These are phyloP conservation scores for Callospermophilus lateralis DNA, from an alignment of 2,113 vertebrate species.

Conservation along the genomic window DNA sequence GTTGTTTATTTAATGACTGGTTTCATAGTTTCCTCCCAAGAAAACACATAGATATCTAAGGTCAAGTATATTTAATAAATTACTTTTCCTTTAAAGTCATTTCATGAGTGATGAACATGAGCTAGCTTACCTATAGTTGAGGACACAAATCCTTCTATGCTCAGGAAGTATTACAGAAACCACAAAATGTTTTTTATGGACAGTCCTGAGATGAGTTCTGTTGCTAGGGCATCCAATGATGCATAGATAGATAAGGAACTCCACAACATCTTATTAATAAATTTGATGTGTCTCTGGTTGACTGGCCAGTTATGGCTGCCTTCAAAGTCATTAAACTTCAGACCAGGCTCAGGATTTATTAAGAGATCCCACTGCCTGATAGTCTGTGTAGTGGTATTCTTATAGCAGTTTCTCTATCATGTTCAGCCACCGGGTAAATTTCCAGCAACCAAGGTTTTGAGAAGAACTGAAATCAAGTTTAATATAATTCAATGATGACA, in stretches of 20 bases:
- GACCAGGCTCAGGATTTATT: constrained; percentile 64
- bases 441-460: constrained; percentile 52
- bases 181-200: neutral
- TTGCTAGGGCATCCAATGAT: constrained; percentile 32
- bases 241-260: constrained; percentile 61
- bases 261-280: constrained; percentile 68
- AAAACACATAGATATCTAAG: constrained; percentile 35
- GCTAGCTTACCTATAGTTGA: neutral
- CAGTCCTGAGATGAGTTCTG: neutral
- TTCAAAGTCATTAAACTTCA: constrained; percentile 76
- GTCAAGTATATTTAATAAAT: constrained; percentile 10
- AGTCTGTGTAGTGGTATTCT: constrained; percentile 32
- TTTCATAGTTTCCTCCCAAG: neutral
- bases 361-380: constrained; percentile 72
- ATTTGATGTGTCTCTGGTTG: constrained; percentile 63
- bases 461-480: constrained; percentile 65
- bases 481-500: constrained; percentile 53
- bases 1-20: neutral
- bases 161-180: constrained; percentile 29
- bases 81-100: constrained; percentile 31
- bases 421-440: constrained; percentile 54
- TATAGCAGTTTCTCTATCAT: neutral
- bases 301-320: constrained; percentile 56
- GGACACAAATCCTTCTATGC: neutral
- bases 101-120: constrained; percentile 40